Evolutionary conservation across 1,140 invertebrate genomes (phyloP), one percentile per base, ranked within the genome.

Genomic region (Polyergus mexicanus): DNA sequence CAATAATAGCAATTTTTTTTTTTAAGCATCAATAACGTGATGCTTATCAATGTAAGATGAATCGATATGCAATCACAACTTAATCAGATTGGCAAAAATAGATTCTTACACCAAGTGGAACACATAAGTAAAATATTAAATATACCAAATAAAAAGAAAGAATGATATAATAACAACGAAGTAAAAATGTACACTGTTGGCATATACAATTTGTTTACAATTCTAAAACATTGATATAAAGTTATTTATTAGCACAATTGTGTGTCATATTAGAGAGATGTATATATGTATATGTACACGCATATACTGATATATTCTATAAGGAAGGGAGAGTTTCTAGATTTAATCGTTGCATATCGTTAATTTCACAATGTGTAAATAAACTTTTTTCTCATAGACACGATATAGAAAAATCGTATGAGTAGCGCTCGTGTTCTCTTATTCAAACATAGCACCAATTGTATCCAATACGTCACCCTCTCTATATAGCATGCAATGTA

Each of bases 211-310:
- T 60, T 38, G 19, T 81, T 83, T 47, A 74, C 54, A 72, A 83
- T 93, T 92, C 93, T 94, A 89, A 94, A 94, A 94, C 94, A 93
- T 93, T 94, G 93, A 90, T 94, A 93, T 94, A 94, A 92, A 90
- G 93, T 35, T 92, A 93, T 93, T 94, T 93, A 91, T 81, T 84
- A 88, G 54, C 86, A 80, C 32, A 91, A 89, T 71, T 76, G 2
- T 86, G 65, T 90, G 63, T 91, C 80, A 78, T 54, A 84, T 76
- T 60, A 71, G 51, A 58, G 13, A 51, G 8, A 54, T 80, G 38
- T 68, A 68, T 81, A 71, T 32, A 32, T 32, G 3, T 32, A 4
- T 28, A 28, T 28, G 25, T 28, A 28, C 32, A 71, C 44, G n/a
- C n/a, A 22, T 54, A 71, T 60, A 88, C 10, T n/a, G 58, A 85